Evolutionary conservation across 2,113 vertebrate genomes (phyloP).

Genomic region (Phasianus colchicus): DNA sequence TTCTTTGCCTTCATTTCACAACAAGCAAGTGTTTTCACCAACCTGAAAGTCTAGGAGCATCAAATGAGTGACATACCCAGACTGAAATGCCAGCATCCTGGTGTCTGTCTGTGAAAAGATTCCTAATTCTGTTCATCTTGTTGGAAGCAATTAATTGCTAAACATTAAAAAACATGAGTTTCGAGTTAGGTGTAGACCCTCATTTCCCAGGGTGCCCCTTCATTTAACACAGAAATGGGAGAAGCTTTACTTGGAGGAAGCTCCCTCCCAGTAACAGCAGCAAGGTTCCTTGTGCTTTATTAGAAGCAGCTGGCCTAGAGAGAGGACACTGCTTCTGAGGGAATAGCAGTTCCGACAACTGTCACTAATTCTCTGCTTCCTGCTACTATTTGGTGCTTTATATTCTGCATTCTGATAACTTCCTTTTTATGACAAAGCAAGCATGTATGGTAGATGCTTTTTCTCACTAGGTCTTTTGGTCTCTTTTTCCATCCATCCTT

Average conservation of each 20-base stretch:
- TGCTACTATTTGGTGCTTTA: background rate
- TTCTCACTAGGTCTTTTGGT: background rate
- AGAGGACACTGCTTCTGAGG: background rate
- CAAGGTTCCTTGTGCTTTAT: background rate
- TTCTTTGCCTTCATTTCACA: background rate
- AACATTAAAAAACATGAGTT: background rate
- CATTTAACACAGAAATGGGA: background rate
- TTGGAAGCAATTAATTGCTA: background rate
- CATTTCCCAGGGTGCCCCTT: background rate
- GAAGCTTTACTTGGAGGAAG: background rate
- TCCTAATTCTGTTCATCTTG: background rate
- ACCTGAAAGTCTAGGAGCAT: background rate
- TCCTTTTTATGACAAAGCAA: background rate
- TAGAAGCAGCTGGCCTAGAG: background rate
- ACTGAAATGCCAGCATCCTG: background rate
- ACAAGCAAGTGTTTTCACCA: background rate
- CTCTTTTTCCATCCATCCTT: background rate
- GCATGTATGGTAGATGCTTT: accelerated
- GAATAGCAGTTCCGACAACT: background rate
- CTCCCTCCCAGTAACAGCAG: background rate
- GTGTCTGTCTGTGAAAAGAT: background rate
- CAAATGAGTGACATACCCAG: background rate
- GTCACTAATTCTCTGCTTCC: background rate
- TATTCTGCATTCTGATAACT: background rate
- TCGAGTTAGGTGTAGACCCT: background rate